Percentiles rank a stretch among this genome's conserved stretches.
phyloP scores from a whole-genome alignment of 2,113 vertebrate species.

The Tonatia bakeri region DNA sequence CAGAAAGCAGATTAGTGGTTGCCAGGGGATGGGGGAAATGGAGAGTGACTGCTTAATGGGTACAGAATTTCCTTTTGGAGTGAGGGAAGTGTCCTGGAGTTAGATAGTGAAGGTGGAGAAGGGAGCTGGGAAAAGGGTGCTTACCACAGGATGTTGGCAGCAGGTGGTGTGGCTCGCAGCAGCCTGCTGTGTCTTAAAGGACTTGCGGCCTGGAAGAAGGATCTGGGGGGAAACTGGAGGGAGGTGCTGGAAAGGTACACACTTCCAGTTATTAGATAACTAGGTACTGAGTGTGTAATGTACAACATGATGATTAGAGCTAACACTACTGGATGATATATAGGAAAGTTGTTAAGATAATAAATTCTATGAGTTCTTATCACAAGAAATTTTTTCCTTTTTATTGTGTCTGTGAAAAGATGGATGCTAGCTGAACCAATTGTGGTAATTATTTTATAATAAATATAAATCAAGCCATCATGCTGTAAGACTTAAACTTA shows the following conservation, averaged over 20 bases:
- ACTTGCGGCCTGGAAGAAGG: not conserved
- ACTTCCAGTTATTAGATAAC: not conserved
- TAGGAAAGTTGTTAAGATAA: not conserved
- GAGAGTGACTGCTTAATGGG: not conserved
- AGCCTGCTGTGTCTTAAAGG: not conserved
- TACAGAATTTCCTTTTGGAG: not conserved
- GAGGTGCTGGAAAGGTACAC: not conserved
- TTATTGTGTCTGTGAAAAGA: not conserved
- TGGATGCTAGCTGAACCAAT: not conserved
- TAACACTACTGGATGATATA: not conserved
- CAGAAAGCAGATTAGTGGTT: not conserved
- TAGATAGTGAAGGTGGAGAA: not conserved
- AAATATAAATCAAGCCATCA: not conserved
- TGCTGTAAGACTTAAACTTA: not conserved
- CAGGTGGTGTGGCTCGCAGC: not conserved
- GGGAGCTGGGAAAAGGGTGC: not conserved
- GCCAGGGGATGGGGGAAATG: not conserved
- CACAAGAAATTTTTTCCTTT: not conserved
- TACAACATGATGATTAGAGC: not conserved
- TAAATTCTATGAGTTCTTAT: not conserved
- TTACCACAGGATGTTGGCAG: not conserved
- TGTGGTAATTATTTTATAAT: not conserved
- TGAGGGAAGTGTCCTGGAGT: constrained; percentile 36
- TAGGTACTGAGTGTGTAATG: not conserved
- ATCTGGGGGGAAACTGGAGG: not conserved